phyloP scores from a whole-genome alignment of 53 echinoderm and acorn worm species.

The Henricia sp. region DNA sequence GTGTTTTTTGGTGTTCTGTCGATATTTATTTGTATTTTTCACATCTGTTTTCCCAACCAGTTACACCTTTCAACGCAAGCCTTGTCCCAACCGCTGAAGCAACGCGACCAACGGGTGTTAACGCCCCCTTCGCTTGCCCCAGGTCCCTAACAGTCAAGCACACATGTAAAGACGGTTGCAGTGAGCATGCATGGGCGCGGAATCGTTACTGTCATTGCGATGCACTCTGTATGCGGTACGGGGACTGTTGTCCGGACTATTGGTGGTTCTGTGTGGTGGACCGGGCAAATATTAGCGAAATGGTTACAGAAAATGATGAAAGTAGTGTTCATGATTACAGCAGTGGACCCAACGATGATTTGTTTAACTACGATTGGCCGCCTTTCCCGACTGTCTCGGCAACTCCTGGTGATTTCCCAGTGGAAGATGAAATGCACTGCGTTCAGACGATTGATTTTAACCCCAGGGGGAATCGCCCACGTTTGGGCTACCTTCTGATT shows the following conservation, averaged over 20 bases:
- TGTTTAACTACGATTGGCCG: not conserved
- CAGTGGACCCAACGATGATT: not conserved
- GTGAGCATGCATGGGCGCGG: not conserved
- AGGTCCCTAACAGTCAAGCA: not conserved
- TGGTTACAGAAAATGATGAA: not conserved
- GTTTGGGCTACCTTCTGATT: not conserved
- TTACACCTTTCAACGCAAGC: too few relatives aligned
- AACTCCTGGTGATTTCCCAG: not conserved
- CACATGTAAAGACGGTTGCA: not conserved
- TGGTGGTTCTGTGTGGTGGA: not conserved
- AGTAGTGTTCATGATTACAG: not conserved
- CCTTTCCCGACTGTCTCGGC: not conserved
- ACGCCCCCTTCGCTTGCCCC: not conserved
- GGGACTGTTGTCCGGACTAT: slow-evolving; percentile 9
- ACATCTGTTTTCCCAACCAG: too few relatives aligned
- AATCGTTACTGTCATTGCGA: slow-evolving; percentile 15
- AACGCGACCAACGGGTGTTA: not conserved
- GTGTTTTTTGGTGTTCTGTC: too few relatives aligned
- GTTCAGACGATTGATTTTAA: slow-evolving; percentile 12
- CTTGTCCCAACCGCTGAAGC: not conserved
- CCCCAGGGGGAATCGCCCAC: not conserved
- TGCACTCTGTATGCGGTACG: not conserved
- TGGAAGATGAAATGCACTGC: not conserved
- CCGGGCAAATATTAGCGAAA: too few relatives aligned
- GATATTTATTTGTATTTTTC: too few relatives aligned